A percentile compares a stretch with the other conserved stretches of the same genome.
These are phyloP conservation scores for Habroteleia sp. DNA, from an alignment of 2,888 invertebrate species.

Conservation along the genomic window DNA sequence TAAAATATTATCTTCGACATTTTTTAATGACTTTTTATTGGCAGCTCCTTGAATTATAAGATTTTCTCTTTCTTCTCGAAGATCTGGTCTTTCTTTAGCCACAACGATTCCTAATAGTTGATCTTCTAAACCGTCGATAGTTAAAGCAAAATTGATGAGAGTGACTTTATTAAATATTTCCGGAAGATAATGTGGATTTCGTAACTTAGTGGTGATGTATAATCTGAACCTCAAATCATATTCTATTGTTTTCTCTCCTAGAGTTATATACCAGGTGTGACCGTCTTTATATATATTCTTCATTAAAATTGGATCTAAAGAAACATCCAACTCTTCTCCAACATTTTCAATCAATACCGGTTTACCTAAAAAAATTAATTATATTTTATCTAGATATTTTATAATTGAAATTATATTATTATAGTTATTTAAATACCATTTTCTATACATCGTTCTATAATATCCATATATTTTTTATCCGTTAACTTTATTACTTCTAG, in stretches of 20 bases:
- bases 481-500: slow-evolving; percentile 88
- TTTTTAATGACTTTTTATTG: slow-evolving; percentile 90
- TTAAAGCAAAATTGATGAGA: slow-evolving; percentile 91
- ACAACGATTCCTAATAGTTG: slow-evolving; percentile 92
- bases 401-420: no score
- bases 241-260: slow-evolving; percentile 90
- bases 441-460: slow-evolving; percentile 85
- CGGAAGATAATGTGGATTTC: slow-evolving; percentile 93
- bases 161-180: slow-evolving; percentile 92
- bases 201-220: slow-evolving; percentile 90
- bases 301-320: slow-evolving; percentile 88
- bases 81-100: slow-evolving; percentile 91
- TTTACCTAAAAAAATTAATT: slow-evolving; percentile 78
- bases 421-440: slow-evolving; percentile 82
- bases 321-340: slow-evolving; percentile 89
- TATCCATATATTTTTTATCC: slow-evolving; percentile 88
- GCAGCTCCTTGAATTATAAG: slow-evolving; percentile 89
- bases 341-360: slow-evolving; percentile 90
- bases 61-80: slow-evolving; percentile 90
- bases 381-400: no score
- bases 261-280: slow-evolving; percentile 87
- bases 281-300: slow-evolving; percentile 89
- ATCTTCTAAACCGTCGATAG: slow-evolving; percentile 91
- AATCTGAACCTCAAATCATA: slow-evolving; percentile 88
- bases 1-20: slow-evolving; percentile 93